Evolutionary conservation across 1,140 invertebrate genomes (phyloP), one percentile per base, ranked within the genome.

Genomic region (Pseudomyrmex gracilis): DNA sequence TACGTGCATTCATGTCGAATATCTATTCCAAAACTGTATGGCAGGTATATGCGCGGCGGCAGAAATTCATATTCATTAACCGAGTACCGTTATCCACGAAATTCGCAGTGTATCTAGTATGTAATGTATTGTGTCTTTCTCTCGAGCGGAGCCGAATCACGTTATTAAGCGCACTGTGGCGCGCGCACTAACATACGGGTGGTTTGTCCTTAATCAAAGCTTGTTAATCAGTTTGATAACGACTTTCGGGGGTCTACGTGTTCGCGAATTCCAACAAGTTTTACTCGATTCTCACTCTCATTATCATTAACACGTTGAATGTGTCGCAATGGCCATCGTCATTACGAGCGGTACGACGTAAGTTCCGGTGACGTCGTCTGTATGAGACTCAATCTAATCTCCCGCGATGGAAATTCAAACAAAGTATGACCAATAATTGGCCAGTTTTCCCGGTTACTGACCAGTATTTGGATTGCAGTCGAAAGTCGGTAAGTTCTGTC

Each of bases 151-250:
- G 70, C 47, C 43, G 73, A 78, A 63, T 83, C 73, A 43, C 43
- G 45, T 78, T 83, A 83, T 57, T 58, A 78, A 66, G 53, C 63
- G 74, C 63, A 45, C 45, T 64, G 55, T 64, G 61, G 51, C 53
- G 34, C 34, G 34, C 34, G 70, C 57, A 57, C 57, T 53, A 66
- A 80, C 66, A 70, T 43, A 57, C 43, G 24, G 67, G 64, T 74
- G 34, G 7, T 34, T 34, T 88, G 64, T 47, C 71, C 82, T 85
- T 87, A 88, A 90, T 90, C 80, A 84, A 80, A 73, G 83, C 83
- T 82, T 85, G 88, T 89, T 90, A 90, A 90, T 90, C 89, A 90
- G 82, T 86, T 88, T 88, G 86, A 85, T 90, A 90, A 89, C 82
- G 88, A 88, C 84, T 89, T 90, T 74, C 74, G 68, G 68, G 89